phyloP scores from a whole-genome alignment of 2,888 invertebrate genomes.

The Lepidochrysops patricia region DNA sequence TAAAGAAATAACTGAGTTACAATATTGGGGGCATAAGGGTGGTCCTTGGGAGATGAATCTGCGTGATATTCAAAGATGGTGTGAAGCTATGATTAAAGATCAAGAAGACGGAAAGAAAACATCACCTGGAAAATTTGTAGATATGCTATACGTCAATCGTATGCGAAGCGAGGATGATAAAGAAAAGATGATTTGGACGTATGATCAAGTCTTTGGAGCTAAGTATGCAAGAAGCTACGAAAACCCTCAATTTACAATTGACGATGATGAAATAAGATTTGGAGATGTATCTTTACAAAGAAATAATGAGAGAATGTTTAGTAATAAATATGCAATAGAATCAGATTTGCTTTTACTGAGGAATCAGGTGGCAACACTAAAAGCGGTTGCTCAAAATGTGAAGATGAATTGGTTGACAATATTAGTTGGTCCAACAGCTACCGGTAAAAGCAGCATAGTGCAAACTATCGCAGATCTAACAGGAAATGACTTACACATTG shows the following conservation, averaged over 20 bases:
- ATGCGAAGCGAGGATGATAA: constrained; percentile 89
- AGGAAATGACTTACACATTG: constrained; percentile 81
- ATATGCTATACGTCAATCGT: constrained; percentile 88
- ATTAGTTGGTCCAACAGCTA: constrained; percentile 84
- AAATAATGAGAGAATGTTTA: constrained; percentile 50
- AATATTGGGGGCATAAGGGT: constrained; percentile 85
- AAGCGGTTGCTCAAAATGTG: constrained; percentile 88
- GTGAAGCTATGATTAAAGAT: constrained; percentile 79
- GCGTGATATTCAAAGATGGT: constrained; percentile 95
- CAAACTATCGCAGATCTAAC: constrained; percentile 83
- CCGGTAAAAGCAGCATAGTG: constrained; percentile 87
- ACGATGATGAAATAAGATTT: constrained; percentile 72
- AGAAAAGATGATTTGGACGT: constrained; percentile 75
- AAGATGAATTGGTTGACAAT: constrained; percentile 95
- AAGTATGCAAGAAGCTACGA: constrained; percentile 65
- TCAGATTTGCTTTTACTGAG: constrained; percentile 61
- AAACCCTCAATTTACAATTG: constrained; percentile 75
- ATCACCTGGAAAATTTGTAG: constrained; percentile 78
- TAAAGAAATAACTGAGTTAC: constrained; percentile 75
- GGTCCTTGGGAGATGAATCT: constrained; percentile 98
- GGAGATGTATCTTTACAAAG: constrained; percentile 76
- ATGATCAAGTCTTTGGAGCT: constrained; percentile 62
- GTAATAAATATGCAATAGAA: constrained; percentile 45
- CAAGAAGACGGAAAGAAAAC: constrained; percentile 34
- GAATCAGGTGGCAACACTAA: constrained; percentile 79